Percentiles rank a stretch among this genome's conserved stretches.
Conservation (phyloP, 2,888 invertebrate species). For the Eristalis arbustorum region DNA sequence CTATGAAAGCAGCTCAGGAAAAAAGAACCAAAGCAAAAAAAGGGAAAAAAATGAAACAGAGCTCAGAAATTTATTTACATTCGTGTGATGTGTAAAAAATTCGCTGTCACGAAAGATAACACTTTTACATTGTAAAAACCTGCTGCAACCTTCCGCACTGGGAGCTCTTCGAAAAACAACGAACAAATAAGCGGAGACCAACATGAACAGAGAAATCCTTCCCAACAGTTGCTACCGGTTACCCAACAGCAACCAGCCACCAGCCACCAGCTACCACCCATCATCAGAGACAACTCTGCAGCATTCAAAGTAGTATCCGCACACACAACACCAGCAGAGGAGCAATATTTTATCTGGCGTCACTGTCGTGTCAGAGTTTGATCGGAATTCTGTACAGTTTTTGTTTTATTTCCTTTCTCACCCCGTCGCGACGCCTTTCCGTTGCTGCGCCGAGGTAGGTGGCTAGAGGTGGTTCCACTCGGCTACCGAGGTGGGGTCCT, state of each 20-base stretch:
- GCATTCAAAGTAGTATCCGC: slow-evolving; percentile 64
- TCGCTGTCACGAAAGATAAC: slow-evolving; percentile 68
- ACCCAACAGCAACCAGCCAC: not conserved
- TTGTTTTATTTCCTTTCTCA: not conserved
- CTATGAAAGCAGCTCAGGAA: not conserved
- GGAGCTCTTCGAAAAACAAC: slow-evolving; percentile 23
- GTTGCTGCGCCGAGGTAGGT: not conserved
- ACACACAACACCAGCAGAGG: slow-evolving; percentile 53
- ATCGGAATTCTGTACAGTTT: slow-evolving; percentile 62
- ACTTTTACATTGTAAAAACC: slow-evolving; percentile 62
- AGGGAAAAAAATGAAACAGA: not conserved
- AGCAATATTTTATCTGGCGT: slow-evolving; percentile 71
- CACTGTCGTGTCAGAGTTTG: slow-evolving; percentile 71
- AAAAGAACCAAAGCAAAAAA: not conserved
- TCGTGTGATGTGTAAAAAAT: slow-evolving; percentile 66
- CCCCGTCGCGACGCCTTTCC: not conserved
- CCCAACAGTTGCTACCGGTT: slow-evolving; percentile 20
- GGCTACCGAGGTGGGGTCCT: slow-evolving; percentile 17
- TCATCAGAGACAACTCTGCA: slow-evolving; percentile 64
- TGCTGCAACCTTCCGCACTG: slow-evolving; percentile 65
- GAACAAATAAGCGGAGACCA: not conserved
- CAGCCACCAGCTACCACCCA: slow-evolving; percentile 36
- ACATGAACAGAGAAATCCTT: slow-evolving; percentile 35
- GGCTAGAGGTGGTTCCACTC: slow-evolving; percentile 30
- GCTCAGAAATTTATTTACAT: slow-evolving; percentile 51